Percentiles rank a stretch among this genome's conserved stretches.
Conservation (phyloP, 2,113 vertebrate species). For the Cygnus buccinator region DNA sequence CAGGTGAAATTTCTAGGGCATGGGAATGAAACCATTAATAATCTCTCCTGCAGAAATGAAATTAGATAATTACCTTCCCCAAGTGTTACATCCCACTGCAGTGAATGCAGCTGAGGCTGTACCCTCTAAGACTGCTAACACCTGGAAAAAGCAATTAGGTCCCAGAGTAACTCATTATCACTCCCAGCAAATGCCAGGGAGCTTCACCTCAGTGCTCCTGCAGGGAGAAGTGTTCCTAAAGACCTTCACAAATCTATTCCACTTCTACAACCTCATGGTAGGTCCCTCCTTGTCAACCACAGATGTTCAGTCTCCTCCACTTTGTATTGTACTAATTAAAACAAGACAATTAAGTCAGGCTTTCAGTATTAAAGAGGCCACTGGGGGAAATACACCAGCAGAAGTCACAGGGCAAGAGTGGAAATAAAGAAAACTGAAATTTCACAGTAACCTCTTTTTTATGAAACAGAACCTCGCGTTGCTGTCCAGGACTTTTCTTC, state of each 20-base stretch:
- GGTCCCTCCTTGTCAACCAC: constrained; percentile 5
- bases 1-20: neutral
- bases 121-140: neutral
- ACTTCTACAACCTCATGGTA: neutral
- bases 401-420: neutral
- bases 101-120: neutral
- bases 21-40: neutral
- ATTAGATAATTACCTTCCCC: neutral
- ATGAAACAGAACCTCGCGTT: neutral
- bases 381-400: constrained; percentile 19
- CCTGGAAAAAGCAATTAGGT: neutral
- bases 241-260: neutral
- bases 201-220: neutral
- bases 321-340: constrained; percentile 45
- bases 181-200: neutral
- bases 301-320: neutral
- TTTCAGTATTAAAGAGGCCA: constrained; percentile 26
- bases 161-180: neutral
- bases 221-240: neutral
- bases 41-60: constrained; percentile 18
- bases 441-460: neutral
- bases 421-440: neutral
- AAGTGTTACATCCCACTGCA: neutral
- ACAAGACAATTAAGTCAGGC: constrained; percentile 3
- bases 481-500: neutral